Conservation (phyloP, 1,140 invertebrate species). For the Penaeus indicus region DNA sequence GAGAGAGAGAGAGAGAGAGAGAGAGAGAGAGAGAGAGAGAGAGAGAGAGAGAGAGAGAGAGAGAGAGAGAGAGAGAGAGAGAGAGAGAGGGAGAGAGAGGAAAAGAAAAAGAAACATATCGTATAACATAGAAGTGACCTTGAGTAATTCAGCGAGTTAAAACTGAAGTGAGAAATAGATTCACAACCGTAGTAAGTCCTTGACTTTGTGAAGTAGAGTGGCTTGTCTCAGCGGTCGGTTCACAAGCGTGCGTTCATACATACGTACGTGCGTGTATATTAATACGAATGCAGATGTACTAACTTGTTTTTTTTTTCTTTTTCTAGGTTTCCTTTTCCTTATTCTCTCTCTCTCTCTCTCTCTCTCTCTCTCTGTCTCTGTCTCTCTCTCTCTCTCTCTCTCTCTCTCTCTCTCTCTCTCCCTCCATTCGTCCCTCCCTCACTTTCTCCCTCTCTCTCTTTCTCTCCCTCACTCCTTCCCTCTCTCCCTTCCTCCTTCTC, state of each 20-base stretch:
- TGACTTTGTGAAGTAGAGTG: background rate
- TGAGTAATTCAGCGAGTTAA: no score
- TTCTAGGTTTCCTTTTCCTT: no score
- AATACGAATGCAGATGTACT: background rate
- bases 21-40: background rate
- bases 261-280: background rate
- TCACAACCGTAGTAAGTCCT: no score
- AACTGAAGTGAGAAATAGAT: no score
- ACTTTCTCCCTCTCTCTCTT: no score
- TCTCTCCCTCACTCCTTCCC: no score
- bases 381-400: no score
- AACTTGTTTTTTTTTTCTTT: background rate
- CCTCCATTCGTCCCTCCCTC: no score
- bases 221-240: background rate
- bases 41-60: background rate
- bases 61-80: background rate
- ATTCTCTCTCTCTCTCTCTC: background rate
- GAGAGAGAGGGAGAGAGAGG: background rate
- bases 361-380: no score
- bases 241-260: background rate
- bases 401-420: no score
- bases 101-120: background rate
- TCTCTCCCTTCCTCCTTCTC: no score
- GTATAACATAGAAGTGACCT: background rate
- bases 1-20: constrained; percentile 14